Base-by-base conservation (phyloP, 2,113 vertebrate species). In the Strix uralensis region DNA sequence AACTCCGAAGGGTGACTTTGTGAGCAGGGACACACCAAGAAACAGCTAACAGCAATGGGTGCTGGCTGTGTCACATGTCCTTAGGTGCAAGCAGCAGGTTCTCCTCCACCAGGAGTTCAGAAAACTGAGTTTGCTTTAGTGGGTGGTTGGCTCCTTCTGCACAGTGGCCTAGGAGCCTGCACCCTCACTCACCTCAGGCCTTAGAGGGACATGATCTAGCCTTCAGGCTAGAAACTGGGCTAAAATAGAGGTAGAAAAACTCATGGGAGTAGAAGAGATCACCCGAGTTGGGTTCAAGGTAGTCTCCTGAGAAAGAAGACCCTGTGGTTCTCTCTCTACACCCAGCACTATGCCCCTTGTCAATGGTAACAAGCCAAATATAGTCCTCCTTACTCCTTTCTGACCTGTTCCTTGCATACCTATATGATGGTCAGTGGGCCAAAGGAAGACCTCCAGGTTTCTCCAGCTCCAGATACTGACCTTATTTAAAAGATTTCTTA, bases 51-150 rank as follows among this genome's bases (percentile, higher is more conserved):
- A 44, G 58, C 54, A 21, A 18, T 0, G 0, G 62, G 13, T 30
- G 15, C 66, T 72, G 58, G 15, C 14, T 44, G 22, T 30, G 86
- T 11, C 3, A 0, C 32, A 4, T 0, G 2, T 25, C 54, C 26
- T 21, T 25, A 38, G 38, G 19, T 18, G 36, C 38, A 23, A 30
- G 21, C 49, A 85, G 81, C 52, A 44, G 61, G 42, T 47, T 26
- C 32, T 81, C 29, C 38, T 65, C 49, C 61, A 30, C 17, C 5
- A 1, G 34, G 14, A 38, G 15, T 23, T 51, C 57, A 65, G 66
- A 67, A 85, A 74, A 32, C 52, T 23, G 32, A 82, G 13, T 8
- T 66, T 70, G 26, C n/a, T 54, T 59, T 54, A 21, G 46, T 54
- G 19, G 13, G 1, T 11, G 22, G 5, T 5, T 18, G 15, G 25